Conservation (phyloP, 2,797 vertebrate genomes). For the Lithobates pipiens region DNA sequence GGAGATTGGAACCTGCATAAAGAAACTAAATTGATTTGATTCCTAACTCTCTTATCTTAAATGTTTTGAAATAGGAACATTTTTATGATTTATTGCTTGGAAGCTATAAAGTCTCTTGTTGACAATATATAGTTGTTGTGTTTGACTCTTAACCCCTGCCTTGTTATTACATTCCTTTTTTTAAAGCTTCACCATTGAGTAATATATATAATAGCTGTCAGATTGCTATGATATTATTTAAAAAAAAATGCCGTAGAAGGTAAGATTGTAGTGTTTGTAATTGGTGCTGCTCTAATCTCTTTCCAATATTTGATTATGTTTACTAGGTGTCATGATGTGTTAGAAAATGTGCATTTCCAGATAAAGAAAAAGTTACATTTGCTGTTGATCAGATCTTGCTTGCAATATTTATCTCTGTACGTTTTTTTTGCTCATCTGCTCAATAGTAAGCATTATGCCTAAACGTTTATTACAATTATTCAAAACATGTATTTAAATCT, state of each 20-base stretch:
- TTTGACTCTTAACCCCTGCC: conserved; percentile 70
- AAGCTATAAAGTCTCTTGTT: conserved; percentile 80
- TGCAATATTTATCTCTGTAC: background rate
- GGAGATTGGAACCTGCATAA: conserved; percentile 76
- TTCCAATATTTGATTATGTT: conserved; percentile 25
- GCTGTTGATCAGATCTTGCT: background rate
- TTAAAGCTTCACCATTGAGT: conserved; percentile 48
- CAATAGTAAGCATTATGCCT: background rate
- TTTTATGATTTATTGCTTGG: conserved; percentile 90
- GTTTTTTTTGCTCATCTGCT: background rate
- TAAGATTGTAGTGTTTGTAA: conserved; percentile 25
- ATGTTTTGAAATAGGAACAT: conserved; percentile 81
- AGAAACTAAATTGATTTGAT: conserved; percentile 87
- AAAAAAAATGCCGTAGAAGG: conserved; percentile 27
- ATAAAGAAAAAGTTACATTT: background rate
- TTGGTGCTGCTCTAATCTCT: conserved; percentile 25
- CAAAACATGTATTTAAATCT: background rate
- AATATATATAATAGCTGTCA: conserved; percentile 52
- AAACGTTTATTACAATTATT: background rate
- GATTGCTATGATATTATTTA: conserved; percentile 50
- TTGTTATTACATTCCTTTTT: conserved; percentile 67
- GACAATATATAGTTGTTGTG: conserved; percentile 70
- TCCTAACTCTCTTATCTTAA: conserved; percentile 85
- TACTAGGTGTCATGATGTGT: conserved; percentile 24
- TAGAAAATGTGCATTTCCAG: background rate